Evolutionary conservation across 2,113 vertebrate species (phyloP), one percentile per base, ranked within the genome.

Genomic region (Gadus chalcogrammus): DNA sequence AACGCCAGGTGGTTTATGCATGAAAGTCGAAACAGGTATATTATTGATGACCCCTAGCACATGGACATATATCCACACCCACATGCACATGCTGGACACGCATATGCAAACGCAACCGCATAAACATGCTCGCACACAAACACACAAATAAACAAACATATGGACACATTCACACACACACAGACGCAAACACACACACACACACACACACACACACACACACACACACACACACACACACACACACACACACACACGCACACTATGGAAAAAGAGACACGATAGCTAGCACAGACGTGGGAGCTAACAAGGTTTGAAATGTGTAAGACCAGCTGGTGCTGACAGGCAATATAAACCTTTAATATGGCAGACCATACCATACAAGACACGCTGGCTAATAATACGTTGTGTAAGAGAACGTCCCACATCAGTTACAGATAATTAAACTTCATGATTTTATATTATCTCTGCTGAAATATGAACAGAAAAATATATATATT

Each of bases 1-100:
- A 84, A 85, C 87, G 78, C 73, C 82, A 85, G 87, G 83, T 85
- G 83, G 79, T 83, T 83, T 70, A 70, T 48, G 42, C 3, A 42
- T 42, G 70, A 72, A 80, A 66, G 74, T 62, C 84, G 31, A 6
- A 48, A 48, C 42, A 48, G 42, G 42, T 88, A 75, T 75, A 84
- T 86, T 82, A 88, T 87, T 86, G 69, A 90, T 90, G 77, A 82
- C 63, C 38, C 48, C 1, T 80, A 72, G 72, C 69, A 69, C 15
- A 22, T 55, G 16, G 52, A 20, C 63, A 71, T 48, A 62, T 68
- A 61, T n/a, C 17, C 15, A 38, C 27, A 31, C 62, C 9, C 31
- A 8, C 27, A 35, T 22, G 15, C 62, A 64, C 20, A 13, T 11
- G 27, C 24, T 3, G 2, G 11, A 35, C 62, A 35, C 62, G 27